Base-by-base conservation (phyloP, 2,113 vertebrate species). In the Oncorhynchus clarkii region DNA sequence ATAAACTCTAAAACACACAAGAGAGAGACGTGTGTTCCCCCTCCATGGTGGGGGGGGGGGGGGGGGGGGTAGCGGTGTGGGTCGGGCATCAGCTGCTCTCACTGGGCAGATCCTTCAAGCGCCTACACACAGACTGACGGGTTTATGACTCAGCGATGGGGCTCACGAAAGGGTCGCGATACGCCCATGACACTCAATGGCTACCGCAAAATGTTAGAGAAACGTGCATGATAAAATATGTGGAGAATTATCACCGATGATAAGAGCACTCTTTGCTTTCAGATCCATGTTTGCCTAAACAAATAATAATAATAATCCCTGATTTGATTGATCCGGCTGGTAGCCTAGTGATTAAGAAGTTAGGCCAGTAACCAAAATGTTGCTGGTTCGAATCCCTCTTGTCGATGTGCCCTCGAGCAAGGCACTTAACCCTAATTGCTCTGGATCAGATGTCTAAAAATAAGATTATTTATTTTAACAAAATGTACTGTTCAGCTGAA, bases 71-170 rank as follows among this genome's bases (percentile, higher is more conserved):
- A 49, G 13, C n/a, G 9, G 59, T 12, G 45, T 62, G 66, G 70
- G 79, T 72, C 75, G 16, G 60, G 70, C 71, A 78, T 82, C 75
- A 82, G 74, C 81, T 77, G 65, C 62, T 75, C 73, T 78, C 74
- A 67, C 72, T 57, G 64, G 73, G 76, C 49, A 78, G 60, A 72
- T 69, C 70, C 68, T 45, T 59, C 60, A 73, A n/a, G 60, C 65
- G 54, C 49, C 26, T 62, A 45, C 51, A 26, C 16, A 54, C 74
- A 2, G 34, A 69, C 71, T 22, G 45, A 66, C 70, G 24, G 54
- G 49, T 78, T 73, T 74, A 75, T 12, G 60, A 59, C 65, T 26
- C 20, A 13, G 48, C 24, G 54, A 14, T 22, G 51, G 66, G 34
- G 70, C 67, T 29, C 26, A 16, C 48, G 11, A 29, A 18, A 2